Evolutionary conservation across 2,888 invertebrate species (phyloP).

Genomic region (Latrodectus hesperus): DNA sequence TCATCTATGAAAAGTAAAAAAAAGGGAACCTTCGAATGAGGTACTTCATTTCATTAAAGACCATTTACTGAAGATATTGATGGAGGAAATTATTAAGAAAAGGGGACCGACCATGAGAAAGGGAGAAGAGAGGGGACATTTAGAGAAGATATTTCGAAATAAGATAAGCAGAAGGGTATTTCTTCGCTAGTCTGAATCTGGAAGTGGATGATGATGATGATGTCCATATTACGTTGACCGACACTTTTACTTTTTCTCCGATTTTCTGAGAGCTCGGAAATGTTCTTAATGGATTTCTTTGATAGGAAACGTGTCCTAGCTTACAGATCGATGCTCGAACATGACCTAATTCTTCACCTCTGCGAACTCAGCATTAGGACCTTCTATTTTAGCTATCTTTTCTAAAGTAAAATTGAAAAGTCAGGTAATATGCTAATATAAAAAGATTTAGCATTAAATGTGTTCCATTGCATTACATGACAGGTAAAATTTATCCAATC

Average conservation of each 20-base stretch:
- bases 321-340: conserved; percentile 45
- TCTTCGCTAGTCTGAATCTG: not conserved
- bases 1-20: conserved; percentile 2
- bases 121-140: not conserved
- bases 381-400: too few species aligned
- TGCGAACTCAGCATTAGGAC: not conserved
- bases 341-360: conserved; percentile 50
- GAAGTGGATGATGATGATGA: conserved; percentile 48
- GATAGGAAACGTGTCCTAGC: conserved; percentile 43
- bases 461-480: too few species aligned
- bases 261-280: conserved; percentile 36
- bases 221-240: conserved; percentile 47
- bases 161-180: conserved; percentile 38
- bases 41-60: conserved; percentile 34
- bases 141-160: conserved; percentile 13
- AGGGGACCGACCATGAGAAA: not conserved
- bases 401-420: too few species aligned
- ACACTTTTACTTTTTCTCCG: conserved; percentile 43
- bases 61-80: conserved; percentile 17
- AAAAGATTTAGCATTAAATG: too few species aligned
- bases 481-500: too few species aligned
- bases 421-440: too few species aligned
- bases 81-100: conserved; percentile 24
- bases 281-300: conserved; percentile 54
- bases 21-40: not conserved